Conservation (phyloP, 1,140 invertebrate genomes). For the Panagrolaimus sp. region DNA sequence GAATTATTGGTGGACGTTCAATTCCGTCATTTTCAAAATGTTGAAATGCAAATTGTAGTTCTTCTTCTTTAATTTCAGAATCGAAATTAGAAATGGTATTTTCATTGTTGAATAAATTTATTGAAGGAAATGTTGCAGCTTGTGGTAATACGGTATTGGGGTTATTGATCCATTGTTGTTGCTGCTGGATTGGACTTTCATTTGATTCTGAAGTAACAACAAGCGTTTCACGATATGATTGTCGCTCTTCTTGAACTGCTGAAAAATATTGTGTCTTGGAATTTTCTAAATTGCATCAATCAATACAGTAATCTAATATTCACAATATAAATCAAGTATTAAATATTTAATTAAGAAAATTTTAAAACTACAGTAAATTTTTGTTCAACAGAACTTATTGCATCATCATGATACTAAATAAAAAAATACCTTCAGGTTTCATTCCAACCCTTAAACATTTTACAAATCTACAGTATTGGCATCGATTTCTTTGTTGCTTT, state of each 20-base stretch:
- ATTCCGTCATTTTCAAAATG: too few species aligned
- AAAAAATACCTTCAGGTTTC: constrained; percentile 17
- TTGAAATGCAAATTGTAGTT: too few species aligned
- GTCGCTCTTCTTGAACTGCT: constrained; percentile 11
- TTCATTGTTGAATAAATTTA: neutral
- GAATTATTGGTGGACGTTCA: too few species aligned
- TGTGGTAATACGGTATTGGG: neutral
- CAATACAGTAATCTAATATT: neutral
- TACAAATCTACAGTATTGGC: constrained; percentile 13
- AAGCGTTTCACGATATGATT: neutral
- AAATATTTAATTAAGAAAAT: neutral
- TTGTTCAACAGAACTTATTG: too few species aligned
- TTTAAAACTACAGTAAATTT: neutral
- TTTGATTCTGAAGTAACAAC: neutral
- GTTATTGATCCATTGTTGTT: neutral
- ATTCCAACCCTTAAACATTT: constrained; percentile 16
- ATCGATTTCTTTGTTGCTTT: neutral
- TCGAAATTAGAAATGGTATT: neutral
- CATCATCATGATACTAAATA: too few species aligned
- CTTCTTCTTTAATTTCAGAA: neutral
- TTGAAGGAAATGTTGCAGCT: too few species aligned
- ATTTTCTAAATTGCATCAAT: too few species aligned
- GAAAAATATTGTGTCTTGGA: neutral
- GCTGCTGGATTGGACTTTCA: neutral
- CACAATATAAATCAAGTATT: neutral